Conservation (phyloP, 1,140 invertebrate species). For the Drosophila orosa region DNA sequence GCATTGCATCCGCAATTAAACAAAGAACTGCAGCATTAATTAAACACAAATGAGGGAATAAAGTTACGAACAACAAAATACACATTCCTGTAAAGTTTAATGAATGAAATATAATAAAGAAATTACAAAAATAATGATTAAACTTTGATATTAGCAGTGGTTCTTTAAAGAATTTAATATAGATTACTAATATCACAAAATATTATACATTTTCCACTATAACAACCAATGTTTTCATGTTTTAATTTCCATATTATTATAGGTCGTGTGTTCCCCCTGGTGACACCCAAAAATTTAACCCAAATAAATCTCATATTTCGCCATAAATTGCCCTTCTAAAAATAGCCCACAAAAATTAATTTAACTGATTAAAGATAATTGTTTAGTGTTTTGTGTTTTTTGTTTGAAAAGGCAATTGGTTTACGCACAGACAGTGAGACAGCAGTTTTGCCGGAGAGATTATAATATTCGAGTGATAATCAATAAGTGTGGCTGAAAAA, state of each 20-base stretch:
- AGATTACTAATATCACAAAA: too few species aligned
- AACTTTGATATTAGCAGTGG: background rate
- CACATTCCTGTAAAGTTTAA: background rate
- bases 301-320: constrained; percentile 4
- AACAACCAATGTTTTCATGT: too few species aligned
- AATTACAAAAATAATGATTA: background rate
- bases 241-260: background rate
- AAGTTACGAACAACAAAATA: background rate
- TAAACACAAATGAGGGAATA: background rate
- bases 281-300: constrained; percentile 1
- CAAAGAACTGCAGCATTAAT: constrained; percentile 23
- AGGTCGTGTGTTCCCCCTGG: too few species aligned
- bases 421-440: constrained; percentile 36
- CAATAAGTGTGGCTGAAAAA: constrained; percentile 20
- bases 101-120: background rate
- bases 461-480: constrained; percentile 25
- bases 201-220: background rate
- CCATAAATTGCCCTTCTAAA: constrained; percentile 15
- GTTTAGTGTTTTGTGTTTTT: constrained; percentile 29
- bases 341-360: constrained; percentile 23
- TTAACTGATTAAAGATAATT: constrained; percentile 31
- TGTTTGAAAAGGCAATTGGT: constrained; percentile 14
- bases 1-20: constrained; percentile 31
- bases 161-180: background rate
- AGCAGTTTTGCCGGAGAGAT: constrained; percentile 27